These are phyloP conservation scores for Carapus acus DNA, from an alignment of 2,797 vertebrate species.

Conservation along the genomic window DNA sequence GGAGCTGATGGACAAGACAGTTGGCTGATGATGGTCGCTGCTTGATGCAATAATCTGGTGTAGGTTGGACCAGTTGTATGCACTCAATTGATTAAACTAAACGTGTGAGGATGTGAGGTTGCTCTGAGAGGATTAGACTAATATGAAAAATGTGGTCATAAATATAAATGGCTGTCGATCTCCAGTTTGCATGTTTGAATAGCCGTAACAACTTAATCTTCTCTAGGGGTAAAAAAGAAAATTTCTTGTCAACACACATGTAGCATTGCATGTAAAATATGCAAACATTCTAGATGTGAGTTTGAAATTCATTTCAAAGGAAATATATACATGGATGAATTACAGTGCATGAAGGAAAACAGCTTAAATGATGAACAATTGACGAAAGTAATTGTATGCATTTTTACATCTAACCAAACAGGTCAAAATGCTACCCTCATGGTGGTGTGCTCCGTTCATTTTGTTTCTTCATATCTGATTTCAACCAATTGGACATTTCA, in stretches of 20 bases:
- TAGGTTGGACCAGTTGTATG: constrained; percentile 31
- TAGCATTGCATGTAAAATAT: not conserved
- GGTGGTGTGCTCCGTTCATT: constrained; percentile 3
- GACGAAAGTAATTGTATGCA: not conserved
- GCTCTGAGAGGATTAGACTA: constrained; percentile 37
- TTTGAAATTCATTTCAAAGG: not conserved
- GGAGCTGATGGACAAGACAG: constrained; percentile 22
- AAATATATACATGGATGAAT: not conserved
- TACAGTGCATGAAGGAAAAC: not conserved
- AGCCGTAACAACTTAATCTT: not conserved
- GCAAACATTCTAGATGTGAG: not conserved
- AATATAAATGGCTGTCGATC: constrained; percentile 14
- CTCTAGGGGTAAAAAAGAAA: not conserved
- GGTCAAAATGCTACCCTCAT: constrained; percentile 9
- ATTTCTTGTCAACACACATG: too few species aligned
- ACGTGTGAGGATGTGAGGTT: constrained; percentile 16
- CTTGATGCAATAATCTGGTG: constrained; percentile 22
- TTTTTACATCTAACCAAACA: not conserved
- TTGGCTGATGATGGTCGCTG: constrained; percentile 37
- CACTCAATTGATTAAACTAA: constrained; percentile 55
- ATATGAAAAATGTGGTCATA: constrained; percentile 35
- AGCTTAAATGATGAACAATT: constrained; percentile 1
- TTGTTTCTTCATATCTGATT: constrained; percentile 11
- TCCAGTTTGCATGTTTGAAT: constrained; percentile 1
- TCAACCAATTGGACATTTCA: constrained; percentile 19